Evolutionary conservation across 2,888 invertebrate species (phyloP), one percentile per base, ranked within the genome.

Genomic region (Drosophila kanekoi): DNA sequence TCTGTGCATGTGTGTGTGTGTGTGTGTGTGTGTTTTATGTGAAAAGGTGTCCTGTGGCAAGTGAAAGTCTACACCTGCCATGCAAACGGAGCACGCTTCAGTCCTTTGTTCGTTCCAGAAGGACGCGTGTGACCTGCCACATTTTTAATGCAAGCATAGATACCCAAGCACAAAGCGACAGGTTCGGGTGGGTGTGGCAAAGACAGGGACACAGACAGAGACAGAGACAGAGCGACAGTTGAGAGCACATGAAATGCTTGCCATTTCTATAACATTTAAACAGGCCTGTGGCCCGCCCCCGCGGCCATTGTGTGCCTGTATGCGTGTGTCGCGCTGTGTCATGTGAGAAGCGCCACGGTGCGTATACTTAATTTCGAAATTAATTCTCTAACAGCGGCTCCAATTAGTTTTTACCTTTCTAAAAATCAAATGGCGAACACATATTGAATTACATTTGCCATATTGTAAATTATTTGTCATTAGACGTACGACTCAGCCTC

Each of bases 31-130:
- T 44, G 18, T 11, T 40, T 28, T 11, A 38, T 62, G 71, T 45
- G 23, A 20, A 38, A 23, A 51, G 59, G 72, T 54, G 72, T 76
- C 58, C 40, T 41, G 52, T 71, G 48, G 54, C 71, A 58, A 14
- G 13, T 40, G 61, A 77, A 77, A 66, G 62, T 59, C 54, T 72
- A 61, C 62, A 72, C 69, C 62, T 74, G 72, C 57, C 48, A 28
- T 44, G 35, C 44, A 37, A 59, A 44, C 18, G 53, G 40, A 20
- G 13, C 54, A n/a, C 14, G 51, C 52, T 6, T 11, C 32, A 40
- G 52, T 38, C 37, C 28, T 44, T 43, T 54, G 54, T 54, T 20
- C 32, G 33, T 18, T 41, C 10, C 23, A n/a, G 23, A 23, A 33
- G 38, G 37, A 32, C 35, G 38, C 38, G 38, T 53, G 43, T 37